Evolutionary conservation across 2,797 vertebrate species (phyloP).

Genomic region (Melanotaenia boesemani): DNA sequence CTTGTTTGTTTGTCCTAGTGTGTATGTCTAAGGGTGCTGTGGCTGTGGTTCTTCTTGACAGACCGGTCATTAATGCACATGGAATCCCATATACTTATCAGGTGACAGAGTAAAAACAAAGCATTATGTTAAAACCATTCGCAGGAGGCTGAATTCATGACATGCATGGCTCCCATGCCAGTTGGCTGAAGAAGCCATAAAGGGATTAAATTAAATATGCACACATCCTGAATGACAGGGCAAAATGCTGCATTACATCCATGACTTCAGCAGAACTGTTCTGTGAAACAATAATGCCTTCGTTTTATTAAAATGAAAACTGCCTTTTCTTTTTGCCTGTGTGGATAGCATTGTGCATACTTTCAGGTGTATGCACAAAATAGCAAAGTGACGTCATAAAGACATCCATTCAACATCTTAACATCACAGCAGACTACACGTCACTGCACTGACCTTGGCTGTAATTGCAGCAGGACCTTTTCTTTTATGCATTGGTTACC

Average conservation of each 20-base stretch:
- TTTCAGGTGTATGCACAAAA: background rate
- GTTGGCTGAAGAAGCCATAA: slow-evolving; percentile 59
- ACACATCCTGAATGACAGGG: slow-evolving; percentile 53
- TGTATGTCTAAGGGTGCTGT: background rate
- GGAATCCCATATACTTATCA: slow-evolving; percentile 51
- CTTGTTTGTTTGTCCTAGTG: background rate
- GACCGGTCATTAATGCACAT: slow-evolving; percentile 63
- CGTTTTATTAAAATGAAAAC: slow-evolving; percentile 44
- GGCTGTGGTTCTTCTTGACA: slow-evolving; percentile 43
- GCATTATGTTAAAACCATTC: slow-evolving; percentile 65
- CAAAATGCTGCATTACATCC: slow-evolving; percentile 42
- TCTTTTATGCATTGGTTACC: slow-evolving; percentile 73
- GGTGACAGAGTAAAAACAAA: slow-evolving; percentile 48
- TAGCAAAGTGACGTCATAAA: slow-evolving; percentile 48
- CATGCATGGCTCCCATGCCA: slow-evolving; percentile 46
- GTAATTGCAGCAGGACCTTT: slow-evolving; percentile 75
- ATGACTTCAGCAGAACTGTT: slow-evolving; percentile 29
- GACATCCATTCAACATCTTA: slow-evolving; percentile 59
- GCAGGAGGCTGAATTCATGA: slow-evolving; percentile 49
- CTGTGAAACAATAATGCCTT: slow-evolving; percentile 28
- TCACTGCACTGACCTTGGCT: slow-evolving; percentile 67
- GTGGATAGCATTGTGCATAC: background rate
- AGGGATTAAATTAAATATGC: slow-evolving; percentile 66
- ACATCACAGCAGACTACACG: slow-evolving; percentile 63
- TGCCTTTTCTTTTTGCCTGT: slow-evolving; percentile 4